Percentiles rank a stretch among this genome's conserved stretches.
Evolutionary conservation across 2,888 invertebrate species (phyloP).

Genomic region (Cylloceria caligata): DNA sequence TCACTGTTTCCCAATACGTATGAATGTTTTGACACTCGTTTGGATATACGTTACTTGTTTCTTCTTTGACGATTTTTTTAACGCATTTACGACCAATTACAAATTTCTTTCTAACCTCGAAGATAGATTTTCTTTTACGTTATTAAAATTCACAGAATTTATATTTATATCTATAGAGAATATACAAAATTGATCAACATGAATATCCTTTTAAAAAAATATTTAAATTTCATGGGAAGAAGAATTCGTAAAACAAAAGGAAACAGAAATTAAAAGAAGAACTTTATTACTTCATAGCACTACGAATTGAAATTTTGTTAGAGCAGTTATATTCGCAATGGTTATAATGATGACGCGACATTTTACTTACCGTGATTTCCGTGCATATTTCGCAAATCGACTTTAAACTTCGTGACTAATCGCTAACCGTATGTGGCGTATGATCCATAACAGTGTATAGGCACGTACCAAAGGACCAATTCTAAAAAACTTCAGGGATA

Average conservation of each 20-base stretch:
- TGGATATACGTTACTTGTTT: too few species aligned
- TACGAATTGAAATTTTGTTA: background rate
- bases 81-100: too few species aligned
- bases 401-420: constrained; percentile 11
- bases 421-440: background rate
- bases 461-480: background rate
- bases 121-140: too few species aligned
- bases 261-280: background rate
- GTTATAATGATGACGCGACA: background rate
- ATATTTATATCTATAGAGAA: too few species aligned
- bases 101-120: too few species aligned
- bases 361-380: background rate
- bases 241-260: background rate
- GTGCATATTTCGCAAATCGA: constrained; percentile 10
- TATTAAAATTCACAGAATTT: too few species aligned
- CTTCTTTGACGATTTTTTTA: background rate
- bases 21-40: too few species aligned
- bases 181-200: too few species aligned
- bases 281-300: background rate
- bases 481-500: background rate
- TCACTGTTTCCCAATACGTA: background rate
- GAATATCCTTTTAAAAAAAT: too few species aligned
- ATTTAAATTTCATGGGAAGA: too few species aligned
- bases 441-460: background rate
- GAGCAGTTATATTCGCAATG: background rate